Conservation (phyloP, 2,797 vertebrate species). For the Geotrypetes seraphini region DNA sequence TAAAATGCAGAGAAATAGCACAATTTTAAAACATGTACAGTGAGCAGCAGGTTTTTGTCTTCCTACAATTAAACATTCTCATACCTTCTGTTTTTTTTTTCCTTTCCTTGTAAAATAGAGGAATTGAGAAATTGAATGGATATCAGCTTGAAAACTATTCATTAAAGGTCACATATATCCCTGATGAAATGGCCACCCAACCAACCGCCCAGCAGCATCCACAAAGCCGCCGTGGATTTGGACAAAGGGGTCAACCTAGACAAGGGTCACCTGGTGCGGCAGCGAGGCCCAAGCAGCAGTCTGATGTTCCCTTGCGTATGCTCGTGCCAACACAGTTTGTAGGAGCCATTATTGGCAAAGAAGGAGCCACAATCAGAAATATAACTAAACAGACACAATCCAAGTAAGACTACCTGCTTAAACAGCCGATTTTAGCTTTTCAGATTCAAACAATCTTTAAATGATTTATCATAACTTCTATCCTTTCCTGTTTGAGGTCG, state of each 20-base stretch:
- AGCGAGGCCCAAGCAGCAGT: conserved; percentile 79
- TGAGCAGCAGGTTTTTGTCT: too few species aligned
- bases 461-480: not conserved
- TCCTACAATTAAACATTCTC: too few species aligned
- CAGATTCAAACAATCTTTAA: too few species aligned
- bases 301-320: conserved; percentile 83
- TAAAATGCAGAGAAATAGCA: too few species aligned
- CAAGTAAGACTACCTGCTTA: conserved; percentile 64
- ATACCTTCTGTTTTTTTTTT: not conserved
- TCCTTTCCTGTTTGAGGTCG: not conserved
- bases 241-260: conserved; percentile 71
- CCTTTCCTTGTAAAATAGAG: conserved; percentile 50
- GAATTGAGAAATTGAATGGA: conserved; percentile 94
- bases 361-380: conserved; percentile 93
- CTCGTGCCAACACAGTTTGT: conserved; percentile 95
- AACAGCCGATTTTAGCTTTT: too few species aligned
- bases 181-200: conserved; percentile 76
- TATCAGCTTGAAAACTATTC: conserved; percentile 90
- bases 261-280: conserved; percentile 74
- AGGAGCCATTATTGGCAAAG: conserved; percentile 95
- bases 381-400: conserved; percentile 98
- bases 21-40: too few species aligned
- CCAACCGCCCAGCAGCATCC: conserved; percentile 40
- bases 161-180: conserved; percentile 93
- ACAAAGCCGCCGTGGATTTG: conserved; percentile 73